Base-by-base conservation (phyloP, 2,888 invertebrate species). In the Bembecia ichneumoniformis region DNA sequence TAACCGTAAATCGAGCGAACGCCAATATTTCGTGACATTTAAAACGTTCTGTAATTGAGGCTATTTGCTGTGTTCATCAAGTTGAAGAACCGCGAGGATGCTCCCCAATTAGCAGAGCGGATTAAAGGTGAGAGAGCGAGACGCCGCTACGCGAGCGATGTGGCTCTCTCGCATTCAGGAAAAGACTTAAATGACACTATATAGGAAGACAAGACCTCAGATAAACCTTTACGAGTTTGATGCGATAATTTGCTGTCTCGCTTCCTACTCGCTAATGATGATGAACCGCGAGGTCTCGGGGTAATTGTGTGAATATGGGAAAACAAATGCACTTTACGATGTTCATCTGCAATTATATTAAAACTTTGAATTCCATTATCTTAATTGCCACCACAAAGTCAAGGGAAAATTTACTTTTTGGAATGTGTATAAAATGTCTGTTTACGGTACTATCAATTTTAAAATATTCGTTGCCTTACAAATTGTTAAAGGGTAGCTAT, bases 241-340 rank as follows among this genome's bases (percentile, higher is more conserved):
- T 40, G 40, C 40, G 40, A 40, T 40, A 40, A 40, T 40, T 40
- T 40, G 40, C 40, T 14, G 40, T 40, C 28, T 58, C 51, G 54
- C 61, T 71, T 68, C 69, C 68, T 66, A 58, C 51, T 53, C 54
- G 55, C 57, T 66, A 69, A 68, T 64, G 63, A 59, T 58, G 59
- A 51, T 58, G 58, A 51, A 59, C 40, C 40, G 40, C 40, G 40
- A 40, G 40, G 40, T 40, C 40, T 40, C 40, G 40, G 13, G 11
- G 14, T 40, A 14, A 40, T 14, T 40, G 40, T 40, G 40, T 40
- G n/a, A 40, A 40, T 40, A 11, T 40, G 14, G n/a, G 40, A 40
- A 40, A 40, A 14, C 14, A 40, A 40, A 40, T 40, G 40, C 3
- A 13, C n/a, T 40, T 10, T n/a, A 13, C n/a, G n/a, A 40, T 14